Base-by-base conservation (phyloP, 2,797 vertebrate species). In the Enteromius unitaeniatus region DNA sequence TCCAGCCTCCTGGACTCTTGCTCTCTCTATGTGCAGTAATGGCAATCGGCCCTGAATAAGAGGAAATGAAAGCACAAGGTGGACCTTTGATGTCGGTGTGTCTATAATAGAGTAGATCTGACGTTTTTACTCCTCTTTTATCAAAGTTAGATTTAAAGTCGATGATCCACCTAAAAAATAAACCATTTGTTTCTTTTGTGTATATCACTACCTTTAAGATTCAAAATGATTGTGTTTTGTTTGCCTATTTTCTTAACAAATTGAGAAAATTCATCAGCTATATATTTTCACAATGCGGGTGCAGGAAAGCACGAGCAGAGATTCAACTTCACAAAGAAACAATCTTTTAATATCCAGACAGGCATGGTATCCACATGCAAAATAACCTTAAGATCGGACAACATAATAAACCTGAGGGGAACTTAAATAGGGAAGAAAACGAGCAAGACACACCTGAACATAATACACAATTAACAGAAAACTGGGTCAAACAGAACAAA, bases 41-140 rank as follows among this genome's bases (percentile, higher is more conserved):
- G 55, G 55, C 84, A 93, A 91, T 89, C 45, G 62, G 80, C 91
- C 88, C 92, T 93, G 75, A 91, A 93, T 93, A 91, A 92, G 92
- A 90, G 83, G 83, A 90, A 86, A 45, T 60, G 42, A 74, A 85
- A 89, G 88, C 86, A 90, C 67, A 79, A 78, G 75, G 77, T 90
- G 83, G 83, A 90, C 87, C 31, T 90, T 91, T 93, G 89, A 93
- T 91, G 90, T 90, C 86, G 10, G 68, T 84, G 75, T 82, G 85
- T 64, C 86, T 89, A 80, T 86, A 81, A 83, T 85, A 84, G 83
- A 86, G 85, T 68, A 80, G 37, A 87, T 85, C 85, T 64, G 49
- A 49, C 19, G 86, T 51, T 47, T 28, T 7, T 26, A 37, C 26
- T 72, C 58, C 72, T 60, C 37, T 62, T 64, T 47, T 49, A 21